A percentile compares a stretch with the other conserved stretches of the same genome.
Evolutionary conservation across 1,140 invertebrate species (phyloP).

Genomic region (Probaryconus sp.): DNA sequence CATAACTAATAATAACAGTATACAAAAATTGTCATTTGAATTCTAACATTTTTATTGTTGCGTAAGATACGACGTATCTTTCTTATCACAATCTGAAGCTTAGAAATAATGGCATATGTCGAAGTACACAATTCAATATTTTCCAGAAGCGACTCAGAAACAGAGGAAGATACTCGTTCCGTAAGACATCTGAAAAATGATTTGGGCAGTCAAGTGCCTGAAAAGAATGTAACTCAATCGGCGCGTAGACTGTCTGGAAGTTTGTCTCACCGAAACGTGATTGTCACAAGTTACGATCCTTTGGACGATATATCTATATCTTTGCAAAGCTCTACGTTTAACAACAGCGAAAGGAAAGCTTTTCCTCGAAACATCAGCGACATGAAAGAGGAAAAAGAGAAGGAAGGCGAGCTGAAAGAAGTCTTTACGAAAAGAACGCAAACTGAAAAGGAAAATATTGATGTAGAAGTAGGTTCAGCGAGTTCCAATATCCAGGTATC

Average conservation of each 20-base stretch:
- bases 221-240: conserved; percentile 13
- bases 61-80: no score
- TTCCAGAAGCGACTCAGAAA: conserved; percentile 17
- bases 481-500: conserved; percentile 15
- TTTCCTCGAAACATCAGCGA: conserved; percentile 7
- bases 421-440: conserved; percentile 24
- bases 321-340: conserved; percentile 7
- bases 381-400: conserved; percentile 5
- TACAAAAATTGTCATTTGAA: no score
- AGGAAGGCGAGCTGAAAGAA: conserved; percentile 10
- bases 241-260: conserved; percentile 4
- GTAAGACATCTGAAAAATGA: conserved; percentile 38
- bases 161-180: conserved; percentile 11
- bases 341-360: conserved; percentile 33
- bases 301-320: conserved; percentile 12
- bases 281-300: conserved; percentile 37
- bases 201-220: conserved; percentile 7
- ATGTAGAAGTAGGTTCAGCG: conserved; percentile 1
- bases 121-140: no score
- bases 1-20: no score
- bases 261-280: conserved; percentile 22
- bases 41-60: no score
- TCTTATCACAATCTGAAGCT: no score
- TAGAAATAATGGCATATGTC: no score
- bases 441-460: conserved; percentile 31